These are phyloP conservation scores for Anticlea derivata DNA, from an alignment of 2,888 invertebrate species.

Conservation along the genomic window DNA sequence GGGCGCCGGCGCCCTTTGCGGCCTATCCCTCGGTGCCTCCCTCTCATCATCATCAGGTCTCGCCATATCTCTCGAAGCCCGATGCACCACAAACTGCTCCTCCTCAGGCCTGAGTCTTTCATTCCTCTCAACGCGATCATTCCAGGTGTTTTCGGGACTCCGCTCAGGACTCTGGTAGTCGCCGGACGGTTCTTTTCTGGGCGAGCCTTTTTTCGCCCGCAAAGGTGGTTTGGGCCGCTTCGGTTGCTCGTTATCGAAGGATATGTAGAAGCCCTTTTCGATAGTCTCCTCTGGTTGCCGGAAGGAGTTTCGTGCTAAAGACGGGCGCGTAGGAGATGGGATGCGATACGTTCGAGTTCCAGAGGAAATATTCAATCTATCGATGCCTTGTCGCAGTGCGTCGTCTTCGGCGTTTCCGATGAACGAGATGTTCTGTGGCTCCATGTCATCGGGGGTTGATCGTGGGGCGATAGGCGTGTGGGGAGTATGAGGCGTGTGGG, in stretches of 20 bases:
- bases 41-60: slow-evolving; percentile 40
- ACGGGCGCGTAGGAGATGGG: slow-evolving; percentile 93
- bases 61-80: slow-evolving; percentile 40
- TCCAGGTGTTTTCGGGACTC: slow-evolving; percentile 61
- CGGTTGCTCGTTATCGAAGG: slow-evolving; percentile 94
- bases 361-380: slow-evolving; percentile 92
- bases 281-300: slow-evolving; percentile 81
- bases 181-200: slow-evolving; percentile 86
- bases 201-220: slow-evolving; percentile 89
- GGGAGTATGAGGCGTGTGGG: slow-evolving; percentile 64
- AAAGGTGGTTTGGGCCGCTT: slow-evolving; percentile 95
- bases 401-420: slow-evolving; percentile 88
- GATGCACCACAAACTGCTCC: slow-evolving; percentile 53
- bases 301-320: slow-evolving; percentile 88
- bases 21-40: slow-evolving; percentile 54
- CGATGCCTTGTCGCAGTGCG: slow-evolving; percentile 86
- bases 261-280: slow-evolving; percentile 96
- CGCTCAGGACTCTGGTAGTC: slow-evolving; percentile 59
- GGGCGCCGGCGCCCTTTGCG: slow-evolving; percentile 43
- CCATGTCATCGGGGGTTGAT: slow-evolving; percentile 93
- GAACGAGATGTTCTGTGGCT: slow-evolving; percentile 96
- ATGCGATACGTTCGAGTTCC: slow-evolving; percentile 95
- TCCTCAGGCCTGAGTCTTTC: slow-evolving; percentile 41
- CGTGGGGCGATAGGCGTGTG: slow-evolving; percentile 82
- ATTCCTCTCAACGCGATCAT: slow-evolving; percentile 36